Evolutionary conservation across 2,888 invertebrate species (phyloP).

Genomic region (Leucophenga maculata): DNA sequence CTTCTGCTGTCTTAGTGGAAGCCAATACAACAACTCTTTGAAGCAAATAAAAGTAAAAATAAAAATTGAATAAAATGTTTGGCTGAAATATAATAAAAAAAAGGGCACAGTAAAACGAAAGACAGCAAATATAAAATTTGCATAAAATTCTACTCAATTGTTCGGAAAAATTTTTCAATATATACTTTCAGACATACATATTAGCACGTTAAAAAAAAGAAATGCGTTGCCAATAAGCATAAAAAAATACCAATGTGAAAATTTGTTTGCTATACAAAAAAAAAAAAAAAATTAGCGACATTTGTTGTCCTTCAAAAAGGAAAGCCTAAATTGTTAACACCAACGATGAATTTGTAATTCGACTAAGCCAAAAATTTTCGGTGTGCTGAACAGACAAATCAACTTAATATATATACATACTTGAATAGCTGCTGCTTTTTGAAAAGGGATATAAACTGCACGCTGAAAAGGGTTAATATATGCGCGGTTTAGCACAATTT

Average conservation of each 20-base stretch:
- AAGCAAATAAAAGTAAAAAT: neutral
- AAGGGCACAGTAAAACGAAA: neutral
- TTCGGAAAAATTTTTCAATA: conserved; percentile 49
- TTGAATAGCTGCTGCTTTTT: too few relatives aligned
- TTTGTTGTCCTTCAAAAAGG: neutral
- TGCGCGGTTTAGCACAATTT: conserved; percentile 41
- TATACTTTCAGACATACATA: conserved; percentile 39
- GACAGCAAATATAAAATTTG: conserved; percentile 40
- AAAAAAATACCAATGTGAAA: neutral
- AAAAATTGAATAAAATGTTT: neutral
- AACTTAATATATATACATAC: conserved; percentile 5
- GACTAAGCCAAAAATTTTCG: too few relatives aligned
- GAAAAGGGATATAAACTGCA: conserved; percentile 28
- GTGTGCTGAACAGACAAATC: conserved; percentile 20
- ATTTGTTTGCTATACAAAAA: neutral
- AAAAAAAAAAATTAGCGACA: conserved; percentile 2
- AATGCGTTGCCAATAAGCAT: neutral
- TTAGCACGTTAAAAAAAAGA: neutral
- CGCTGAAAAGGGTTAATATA: conserved; percentile 54
- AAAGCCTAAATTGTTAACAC: conserved; percentile 16
- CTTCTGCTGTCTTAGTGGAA: conserved; percentile 31
- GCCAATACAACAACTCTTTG: conserved; percentile 10
- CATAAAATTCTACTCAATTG: conserved; percentile 55
- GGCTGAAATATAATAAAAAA: neutral
- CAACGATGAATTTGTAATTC: conserved; percentile 22